phyloP scores from a whole-genome alignment of 2,797 vertebrate species.

The Coregonus sp. region DNA sequence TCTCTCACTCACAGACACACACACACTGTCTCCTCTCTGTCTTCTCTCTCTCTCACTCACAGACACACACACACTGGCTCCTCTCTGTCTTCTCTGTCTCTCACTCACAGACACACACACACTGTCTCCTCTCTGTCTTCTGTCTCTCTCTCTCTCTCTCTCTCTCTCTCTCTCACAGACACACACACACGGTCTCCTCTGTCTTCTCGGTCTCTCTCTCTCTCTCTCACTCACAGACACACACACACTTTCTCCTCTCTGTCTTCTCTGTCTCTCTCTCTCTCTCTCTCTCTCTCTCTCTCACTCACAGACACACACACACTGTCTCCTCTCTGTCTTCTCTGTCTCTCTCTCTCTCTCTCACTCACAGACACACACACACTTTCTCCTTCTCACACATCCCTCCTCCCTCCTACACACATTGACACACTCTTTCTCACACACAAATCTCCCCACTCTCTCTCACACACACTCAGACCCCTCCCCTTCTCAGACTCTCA shows the following conservation, averaged over 20 bases:
- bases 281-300: background rate
- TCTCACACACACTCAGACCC: background rate
- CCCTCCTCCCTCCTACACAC: background rate
- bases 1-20: background rate
- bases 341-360: background rate
- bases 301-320: background rate
- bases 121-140: no score
- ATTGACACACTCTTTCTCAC: background rate
- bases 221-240: background rate
- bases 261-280: background rate
- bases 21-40: background rate
- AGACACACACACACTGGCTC: background rate
- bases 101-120: background rate
- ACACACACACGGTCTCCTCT: background rate
- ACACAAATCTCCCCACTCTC: background rate
- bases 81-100: background rate
- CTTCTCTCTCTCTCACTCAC: background rate
- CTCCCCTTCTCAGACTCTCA: no score
- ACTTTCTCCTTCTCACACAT: background rate
- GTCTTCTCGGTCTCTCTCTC: no score
- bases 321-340: background rate
- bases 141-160: no score
- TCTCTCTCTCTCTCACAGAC: background rate
- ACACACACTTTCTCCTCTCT: background rate
- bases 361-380: background rate